phyloP scores from a whole-genome alignment of 2,113 vertebrate species.

The Labeo catla region DNA sequence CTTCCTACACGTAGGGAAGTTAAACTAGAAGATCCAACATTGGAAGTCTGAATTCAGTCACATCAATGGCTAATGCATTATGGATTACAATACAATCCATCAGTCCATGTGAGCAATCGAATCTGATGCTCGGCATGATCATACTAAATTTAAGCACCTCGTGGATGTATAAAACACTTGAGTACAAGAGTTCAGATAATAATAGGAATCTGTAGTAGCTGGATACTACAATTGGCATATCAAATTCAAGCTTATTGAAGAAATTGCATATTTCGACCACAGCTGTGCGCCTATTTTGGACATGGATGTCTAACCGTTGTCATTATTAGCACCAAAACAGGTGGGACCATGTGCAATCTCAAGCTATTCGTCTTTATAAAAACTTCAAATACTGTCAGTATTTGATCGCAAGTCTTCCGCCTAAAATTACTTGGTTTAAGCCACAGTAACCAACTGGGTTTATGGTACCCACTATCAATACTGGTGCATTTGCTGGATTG shows the following conservation, averaged over 20 bases:
- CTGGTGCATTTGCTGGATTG: neutral
- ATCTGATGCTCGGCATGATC: neutral
- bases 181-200: neutral
- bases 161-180: conserved; percentile 1
- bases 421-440: conserved; percentile 7
- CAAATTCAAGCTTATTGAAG: conserved; percentile 24
- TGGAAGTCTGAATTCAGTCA: conserved; percentile 31
- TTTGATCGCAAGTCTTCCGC: neutral
- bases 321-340: conserved; percentile 23
- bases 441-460: neutral
- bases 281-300: neutral
- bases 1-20: neutral
- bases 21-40: neutral
- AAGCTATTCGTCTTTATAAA: neutral
- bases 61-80: conserved; percentile 3
- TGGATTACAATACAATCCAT: neutral
- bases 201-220: conserved; percentile 13
- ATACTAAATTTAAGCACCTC: conserved; percentile 2
- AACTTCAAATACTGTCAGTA: conserved; percentile 19
- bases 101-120: neutral
- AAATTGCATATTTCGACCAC: conserved; percentile 33
- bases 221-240: conserved; percentile 1
- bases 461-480: neutral
- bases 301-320: neutral
- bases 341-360: conserved; percentile 1